Evolutionary conservation across 1,140 invertebrate species (phyloP).

Genomic region (Ceratina japonica): DNA sequence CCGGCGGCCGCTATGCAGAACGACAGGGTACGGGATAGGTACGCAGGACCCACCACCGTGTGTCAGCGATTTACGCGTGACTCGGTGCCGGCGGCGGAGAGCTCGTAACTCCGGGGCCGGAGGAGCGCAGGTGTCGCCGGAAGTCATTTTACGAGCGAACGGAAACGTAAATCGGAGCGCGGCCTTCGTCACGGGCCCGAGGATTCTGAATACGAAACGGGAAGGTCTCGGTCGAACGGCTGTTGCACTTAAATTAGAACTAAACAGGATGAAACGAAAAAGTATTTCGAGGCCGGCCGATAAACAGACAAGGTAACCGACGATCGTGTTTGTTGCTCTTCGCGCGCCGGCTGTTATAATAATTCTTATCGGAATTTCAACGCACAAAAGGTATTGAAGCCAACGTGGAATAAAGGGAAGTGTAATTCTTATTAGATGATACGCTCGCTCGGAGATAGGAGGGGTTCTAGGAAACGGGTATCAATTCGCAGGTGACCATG

Average conservation of each 20-base stretch:
- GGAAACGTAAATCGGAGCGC: slow-evolving; percentile 66
- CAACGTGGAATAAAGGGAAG: neutral
- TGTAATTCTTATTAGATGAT: neutral
- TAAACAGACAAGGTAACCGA: too few relatives aligned
- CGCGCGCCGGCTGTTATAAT: neutral
- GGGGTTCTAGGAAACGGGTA: neutral
- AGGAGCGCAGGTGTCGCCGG: slow-evolving; percentile 58
- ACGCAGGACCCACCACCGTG: neutral
- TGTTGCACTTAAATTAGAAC: too few relatives aligned
- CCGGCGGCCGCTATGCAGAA: neutral
- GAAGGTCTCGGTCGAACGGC: slow-evolving; percentile 23
- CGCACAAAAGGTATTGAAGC: neutral
- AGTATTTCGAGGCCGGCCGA: too few relatives aligned
- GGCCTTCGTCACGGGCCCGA: slow-evolving; percentile 52
- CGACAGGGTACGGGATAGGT: neutral
- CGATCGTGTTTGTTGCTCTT: too few relatives aligned
- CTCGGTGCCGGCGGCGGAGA: slow-evolving; percentile 35
- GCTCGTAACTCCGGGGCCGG: slow-evolving; percentile 54
- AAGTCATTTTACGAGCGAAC: slow-evolving; percentile 61
- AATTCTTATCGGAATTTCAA: neutral
- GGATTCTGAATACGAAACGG: slow-evolving; percentile 27
- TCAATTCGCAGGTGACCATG: neutral
- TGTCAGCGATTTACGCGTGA: slow-evolving; percentile 51
- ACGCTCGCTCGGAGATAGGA: neutral
- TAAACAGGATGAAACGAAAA: too few relatives aligned